Evolutionary conservation across 2,888 invertebrate species (phyloP), one percentile per base, ranked within the genome.

Genomic region (Boloria selene): DNA sequence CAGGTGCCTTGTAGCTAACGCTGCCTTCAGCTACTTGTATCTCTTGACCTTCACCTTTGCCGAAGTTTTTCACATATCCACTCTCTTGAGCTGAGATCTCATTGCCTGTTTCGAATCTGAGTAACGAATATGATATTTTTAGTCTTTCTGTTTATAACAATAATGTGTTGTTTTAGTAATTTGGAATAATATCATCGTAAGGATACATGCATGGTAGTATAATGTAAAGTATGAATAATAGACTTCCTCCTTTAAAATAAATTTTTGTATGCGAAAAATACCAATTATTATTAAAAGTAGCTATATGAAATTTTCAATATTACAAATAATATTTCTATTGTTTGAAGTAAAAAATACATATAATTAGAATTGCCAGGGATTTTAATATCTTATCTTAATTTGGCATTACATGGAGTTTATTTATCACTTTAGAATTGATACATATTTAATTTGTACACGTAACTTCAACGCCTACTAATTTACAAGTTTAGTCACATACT

Each of bases 1-100:
- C 95, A 2, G 95, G 95, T 0, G 95, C 93, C 44, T 94, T 95
- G 83, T 95, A 95, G 72, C 94, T 94, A 77, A 93, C 95, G 74
- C 94, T 94, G 53, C 95, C 95, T 70, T 93, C 88, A 0, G 93
- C 93, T 0, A 91, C 91, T 71, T 92, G 92, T 0, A 90, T 83
- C 69, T 92, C 93, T 62, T 93, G 92, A 2, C 92, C 91, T 44
- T 93, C 93, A 0, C 92, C 90, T 75, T 92, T 90, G 2, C 94
- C 94, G 26, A 90, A 90, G 78, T 94, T 93, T 76, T 94, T 94
- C 51, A 94, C 88, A 67, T 93, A 94, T 1, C 94, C 94, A 0
- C 93, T 87, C 76, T 94, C 94, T 80, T 94, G 94, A 1, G 94
- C 94, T 58, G 93, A 91, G 59, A 94, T 94, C 75, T 94, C 94